Conservation (phyloP, 2,113 vertebrate genomes). For the Nothobranchius furzeri region DNA sequence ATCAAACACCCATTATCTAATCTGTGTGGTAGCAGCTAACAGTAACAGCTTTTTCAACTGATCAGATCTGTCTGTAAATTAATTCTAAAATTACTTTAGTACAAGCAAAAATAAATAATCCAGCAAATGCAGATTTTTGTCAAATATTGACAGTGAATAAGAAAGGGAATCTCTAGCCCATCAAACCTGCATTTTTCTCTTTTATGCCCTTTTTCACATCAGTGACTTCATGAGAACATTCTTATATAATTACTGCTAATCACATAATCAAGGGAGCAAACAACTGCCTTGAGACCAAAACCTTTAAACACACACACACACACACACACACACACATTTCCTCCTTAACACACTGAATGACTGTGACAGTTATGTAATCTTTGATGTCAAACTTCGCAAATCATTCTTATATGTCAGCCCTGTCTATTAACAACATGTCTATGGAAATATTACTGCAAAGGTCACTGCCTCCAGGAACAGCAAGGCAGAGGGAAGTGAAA, state of each 20-base stretch:
- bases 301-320: slow-evolving; percentile 24
- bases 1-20: no score
- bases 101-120: no score
- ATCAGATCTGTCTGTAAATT: no score
- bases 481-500: slow-evolving; percentile 61
- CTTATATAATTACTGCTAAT: slow-evolving; percentile 58
- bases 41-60: no score
- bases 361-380: slow-evolving; percentile 58
- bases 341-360: slow-evolving; percentile 33
- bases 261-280: slow-evolving; percentile 46
- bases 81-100: no score
- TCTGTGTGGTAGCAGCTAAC: no score
- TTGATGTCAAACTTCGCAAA: slow-evolving; percentile 63
- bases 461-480: slow-evolving; percentile 69
- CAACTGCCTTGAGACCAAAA: slow-evolving; percentile 36
- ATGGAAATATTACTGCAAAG: slow-evolving; percentile 77
- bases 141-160: not conserved
- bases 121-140: not conserved
- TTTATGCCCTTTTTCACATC: slow-evolving; percentile 16
- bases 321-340: slow-evolving; percentile 20
- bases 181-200: slow-evolving; percentile 15
- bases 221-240: slow-evolving; percentile 31
- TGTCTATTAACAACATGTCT: slow-evolving; percentile 76
- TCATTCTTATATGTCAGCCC: slow-evolving; percentile 69
- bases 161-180: not conserved